A percentile compares a stretch with the other conserved stretches of the same genome.
Evolutionary conservation across 2,888 invertebrate species (phyloP).

Genomic region (Meiosimyza platycephala): DNA sequence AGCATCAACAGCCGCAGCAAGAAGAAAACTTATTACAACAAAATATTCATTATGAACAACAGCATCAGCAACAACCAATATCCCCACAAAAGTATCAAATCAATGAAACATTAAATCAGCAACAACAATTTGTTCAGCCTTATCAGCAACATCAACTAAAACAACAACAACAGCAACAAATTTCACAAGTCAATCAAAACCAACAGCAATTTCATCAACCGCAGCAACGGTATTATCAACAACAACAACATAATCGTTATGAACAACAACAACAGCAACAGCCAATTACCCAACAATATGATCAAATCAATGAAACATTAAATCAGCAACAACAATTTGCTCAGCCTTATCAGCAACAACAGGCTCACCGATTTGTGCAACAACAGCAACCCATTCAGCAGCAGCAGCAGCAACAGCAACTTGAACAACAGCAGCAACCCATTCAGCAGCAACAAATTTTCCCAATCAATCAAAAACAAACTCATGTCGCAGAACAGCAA

Average conservation of each 20-base stretch:
- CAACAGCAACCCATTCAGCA: neutral
- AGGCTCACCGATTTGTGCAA: neutral
- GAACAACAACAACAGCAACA: constrained; percentile 29
- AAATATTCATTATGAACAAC: neutral
- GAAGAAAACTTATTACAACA: too few relatives aligned
- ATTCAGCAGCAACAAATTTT: too few relatives aligned
- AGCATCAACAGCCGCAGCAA: too few relatives aligned
- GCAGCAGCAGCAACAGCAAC: too few relatives aligned
- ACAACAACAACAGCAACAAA: constrained; percentile 50
- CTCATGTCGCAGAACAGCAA: too few relatives aligned
- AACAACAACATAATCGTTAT: constrained; percentile 29
- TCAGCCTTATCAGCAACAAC: constrained; percentile 41
- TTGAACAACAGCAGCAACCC: too few relatives aligned
- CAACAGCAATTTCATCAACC: constrained; percentile 25
- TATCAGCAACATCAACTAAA: constrained; percentile 48
- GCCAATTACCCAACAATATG: constrained; percentile 30
- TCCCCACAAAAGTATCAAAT: neutral
- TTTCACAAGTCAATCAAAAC: neutral
- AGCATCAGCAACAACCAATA: neutral
- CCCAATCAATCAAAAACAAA: too few relatives aligned
- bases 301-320: constrained; percentile 12
- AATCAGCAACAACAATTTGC: constrained; percentile 37
- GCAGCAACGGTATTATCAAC: constrained; percentile 20
- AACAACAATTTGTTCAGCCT: constrained; percentile 51
- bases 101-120: constrained; percentile 41